A percentile compares a stretch with the other conserved stretches of the same genome.
phyloP scores from a whole-genome alignment of 2,888 invertebrate genomes.

The Aplocera efformata region DNA sequence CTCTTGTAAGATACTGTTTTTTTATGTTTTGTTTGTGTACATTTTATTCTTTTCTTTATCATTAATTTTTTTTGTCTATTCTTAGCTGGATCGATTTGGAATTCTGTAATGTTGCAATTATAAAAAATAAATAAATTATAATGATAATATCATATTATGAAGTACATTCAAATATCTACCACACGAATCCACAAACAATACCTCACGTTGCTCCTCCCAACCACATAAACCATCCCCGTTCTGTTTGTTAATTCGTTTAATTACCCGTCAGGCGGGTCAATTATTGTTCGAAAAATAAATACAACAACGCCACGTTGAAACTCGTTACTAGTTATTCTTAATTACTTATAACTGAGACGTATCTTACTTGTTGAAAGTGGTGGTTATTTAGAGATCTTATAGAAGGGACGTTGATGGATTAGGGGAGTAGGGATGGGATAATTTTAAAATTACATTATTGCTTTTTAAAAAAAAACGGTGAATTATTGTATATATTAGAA shows the following conservation, averaged over 20 bases:
- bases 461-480: too few relatives aligned
- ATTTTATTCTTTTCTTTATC: too few relatives aligned
- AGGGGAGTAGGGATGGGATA: slow-evolving; percentile 36
- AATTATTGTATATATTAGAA: too few relatives aligned
- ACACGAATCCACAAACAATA: slow-evolving; percentile 32
- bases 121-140: too few relatives aligned
- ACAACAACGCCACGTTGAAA: slow-evolving; percentile 49
- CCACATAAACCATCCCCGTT: slow-evolving; percentile 49
- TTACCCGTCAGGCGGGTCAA: slow-evolving; percentile 56
- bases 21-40: too few relatives aligned
- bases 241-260: slow-evolving; percentile 69
- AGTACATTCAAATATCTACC: slow-evolving; percentile 16
- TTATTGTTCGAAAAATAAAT: slow-evolving; percentile 57
- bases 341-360: slow-evolving; percentile 77
- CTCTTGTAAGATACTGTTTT: too few relatives aligned
- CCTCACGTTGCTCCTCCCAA: slow-evolving; percentile 46
- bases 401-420: slow-evolving; percentile 72
- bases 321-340: slow-evolving; percentile 70
- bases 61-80: too few relatives aligned
- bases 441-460: too few relatives aligned
- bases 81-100: too few relatives aligned
- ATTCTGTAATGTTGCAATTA: too few relatives aligned
- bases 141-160: too few relatives aligned
- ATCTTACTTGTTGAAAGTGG: slow-evolving; percentile 68
- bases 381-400: slow-evolving; percentile 59